Base-by-base conservation (phyloP, 2,888 invertebrate species). In the Bimastos eiseni region DNA sequence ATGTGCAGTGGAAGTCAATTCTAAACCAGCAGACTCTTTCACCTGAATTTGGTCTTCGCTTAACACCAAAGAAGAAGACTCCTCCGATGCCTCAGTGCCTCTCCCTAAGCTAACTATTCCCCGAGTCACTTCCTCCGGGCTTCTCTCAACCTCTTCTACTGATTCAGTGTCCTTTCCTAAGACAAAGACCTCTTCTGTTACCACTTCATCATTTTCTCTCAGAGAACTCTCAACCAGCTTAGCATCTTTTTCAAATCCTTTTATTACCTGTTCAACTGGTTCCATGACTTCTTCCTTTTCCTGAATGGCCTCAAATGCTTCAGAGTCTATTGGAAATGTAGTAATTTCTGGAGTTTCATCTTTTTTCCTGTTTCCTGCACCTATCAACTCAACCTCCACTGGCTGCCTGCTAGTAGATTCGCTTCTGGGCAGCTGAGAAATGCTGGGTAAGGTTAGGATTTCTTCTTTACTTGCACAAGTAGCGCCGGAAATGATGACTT, bases 141-240 rank as follows among this genome's bases (percentile, higher is more conserved):
- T 70, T 70, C 70, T n/a, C 70, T 30, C 70, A 70, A 70, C 70
- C 70, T n/a, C 70, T n/a, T 70, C 70, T n/a, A 70, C n/a, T n/a
- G 70, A 0, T 70, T n/a, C 70, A 70, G 13, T 70, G 70, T 70
- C 8, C n/a, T n/a, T 70, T 70, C n/a, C 70, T 70, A 70, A 11
- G 70, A 30, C 30, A n/a, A n/a, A 70, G 70, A n/a, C 8, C n/a
- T 70, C 70, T n/a, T 70, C 17, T 70, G 70, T 11, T 30, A 70
- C 70, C 5, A 8, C 30, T 70, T 70, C 70, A 70, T n/a, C 13
- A n/a, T n/a, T 70, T 70, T 70, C n/a, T 70, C 70, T 70, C 70
- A n/a, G n/a, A 6, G 70, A 70, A 11, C 0, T 13, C n/a, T n/a
- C 70, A n/a, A 70, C 70, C n/a, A 8, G 70, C 17, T 70, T n/a